Conservation (phyloP, 1,140 invertebrate genomes). For the Venustaconcha ellipsiformis region DNA sequence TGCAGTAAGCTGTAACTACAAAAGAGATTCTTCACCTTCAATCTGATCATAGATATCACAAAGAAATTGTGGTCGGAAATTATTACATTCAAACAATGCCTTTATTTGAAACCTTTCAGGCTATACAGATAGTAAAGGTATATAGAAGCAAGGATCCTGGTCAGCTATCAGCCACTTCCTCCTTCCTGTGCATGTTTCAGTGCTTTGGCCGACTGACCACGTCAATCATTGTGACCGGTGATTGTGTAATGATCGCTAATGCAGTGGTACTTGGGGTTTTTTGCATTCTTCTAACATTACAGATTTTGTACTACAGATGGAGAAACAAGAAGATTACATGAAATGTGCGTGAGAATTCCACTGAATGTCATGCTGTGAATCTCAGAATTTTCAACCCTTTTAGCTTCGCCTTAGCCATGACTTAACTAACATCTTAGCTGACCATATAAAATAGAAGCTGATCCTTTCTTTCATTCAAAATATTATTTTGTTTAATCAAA, state of each 20-base stretch:
- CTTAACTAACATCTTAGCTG: too few species aligned
- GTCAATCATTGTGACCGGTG: slow-evolving; percentile 18
- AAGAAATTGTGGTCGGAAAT: too few species aligned
- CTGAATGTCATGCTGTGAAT: too few species aligned
- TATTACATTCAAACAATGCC: too few species aligned
- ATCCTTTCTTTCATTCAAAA: too few species aligned
- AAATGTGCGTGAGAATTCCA: not conserved
- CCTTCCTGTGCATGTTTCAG: slow-evolving; percentile 32
- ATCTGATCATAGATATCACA: too few species aligned
- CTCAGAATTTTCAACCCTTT: too few species aligned
- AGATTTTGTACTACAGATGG: slow-evolving; percentile 23
- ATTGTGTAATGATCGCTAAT: slow-evolving; percentile 21
- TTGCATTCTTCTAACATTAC: slow-evolving; percentile 15
- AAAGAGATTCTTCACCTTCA: too few species aligned
- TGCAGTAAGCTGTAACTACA: too few species aligned
- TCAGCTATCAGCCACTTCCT: slow-evolving; percentile 23
- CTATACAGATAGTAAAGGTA: slow-evolving; percentile 28
- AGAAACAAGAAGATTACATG: slow-evolving; percentile 23
- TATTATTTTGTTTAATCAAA: too few species aligned
- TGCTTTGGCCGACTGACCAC: slow-evolving; percentile 28
- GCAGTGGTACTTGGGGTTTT: slow-evolving; percentile 13
- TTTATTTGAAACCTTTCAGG: slow-evolving; percentile 8
- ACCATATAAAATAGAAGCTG: too few species aligned
- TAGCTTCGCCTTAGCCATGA: too few species aligned
- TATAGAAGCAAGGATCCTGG: slow-evolving; percentile 24